Evolutionary conservation across 2,797 vertebrate genomes (phyloP), one percentile per base, ranked within the genome.

Genomic region (Paguma larvata): DNA sequence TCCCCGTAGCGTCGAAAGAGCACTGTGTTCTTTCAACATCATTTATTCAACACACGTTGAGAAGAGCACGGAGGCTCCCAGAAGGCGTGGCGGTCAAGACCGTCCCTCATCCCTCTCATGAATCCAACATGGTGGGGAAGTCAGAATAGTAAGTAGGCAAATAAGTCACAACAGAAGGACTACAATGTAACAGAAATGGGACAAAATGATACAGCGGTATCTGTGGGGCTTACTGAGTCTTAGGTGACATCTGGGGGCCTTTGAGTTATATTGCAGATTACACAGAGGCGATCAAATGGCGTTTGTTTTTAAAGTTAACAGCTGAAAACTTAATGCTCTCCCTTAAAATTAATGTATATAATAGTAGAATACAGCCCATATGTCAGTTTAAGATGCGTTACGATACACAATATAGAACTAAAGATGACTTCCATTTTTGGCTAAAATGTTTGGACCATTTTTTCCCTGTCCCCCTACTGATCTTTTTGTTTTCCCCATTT

Each of bases 141-240:
- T 51, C 38, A 10, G 53, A 44, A 18, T 7, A 65, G 72, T 38
- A 16, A n/a, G 51, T 9, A 56, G 53, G 23, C 56, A 27, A 25
- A 30, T 59, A 56, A 44, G 18, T n/a, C 44, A 34, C 25, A 18
- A 13, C 44, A 2, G 1, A 41, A 48, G n/a, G 44, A 48, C 63
- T 59, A 6, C 77, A 46, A 32, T 53, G 7, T 19, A 11, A 34
- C 79, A 5, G 5, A 68, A 53, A 32, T 16, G 46, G 62, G 27
- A 18, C 30, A 6, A 0, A 10, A 5, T 0, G 7, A 18, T 2
- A 1, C 7, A n/a, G 6, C 27, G 18, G 12, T 41, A 56, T 59
- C 6, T 7, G 25, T 19, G 65, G 65, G 56, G 8, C 19, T 75
- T 21, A 6, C 6, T n/a, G 48, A 34, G 56, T 63, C 48, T 32